phyloP scores from a whole-genome alignment of 2,888 invertebrate species.

The Macropis europaea region DNA sequence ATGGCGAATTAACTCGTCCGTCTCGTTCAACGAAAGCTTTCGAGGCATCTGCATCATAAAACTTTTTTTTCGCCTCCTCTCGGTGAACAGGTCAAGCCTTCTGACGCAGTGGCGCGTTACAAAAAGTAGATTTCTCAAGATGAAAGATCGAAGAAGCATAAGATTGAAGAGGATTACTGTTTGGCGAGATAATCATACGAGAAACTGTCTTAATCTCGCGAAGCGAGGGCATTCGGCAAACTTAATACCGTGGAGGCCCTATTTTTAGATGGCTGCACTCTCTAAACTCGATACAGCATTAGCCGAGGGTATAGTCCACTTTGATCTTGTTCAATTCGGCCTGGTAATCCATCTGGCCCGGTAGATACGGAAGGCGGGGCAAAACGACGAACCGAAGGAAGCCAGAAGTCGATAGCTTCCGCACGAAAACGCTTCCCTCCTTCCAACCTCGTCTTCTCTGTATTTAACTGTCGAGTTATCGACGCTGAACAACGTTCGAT shows the following conservation, averaged over 20 bases:
- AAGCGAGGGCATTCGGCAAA: not conserved
- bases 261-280: conserved; percentile 30
- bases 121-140: too few species aligned
- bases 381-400: conserved; percentile 51
- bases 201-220: conserved; percentile 21
- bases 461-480: conserved; percentile 64
- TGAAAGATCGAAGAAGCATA: not conserved
- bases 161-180: not conserved
- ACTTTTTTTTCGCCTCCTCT: too few species aligned
- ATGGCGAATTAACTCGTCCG: too few species aligned
- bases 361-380: conserved; percentile 52
- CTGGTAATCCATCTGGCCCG: conserved; percentile 52
- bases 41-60: too few species aligned
- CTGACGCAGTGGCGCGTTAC: too few species aligned
- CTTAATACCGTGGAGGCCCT: conserved; percentile 12
- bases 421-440: conserved; percentile 54
- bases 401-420: conserved; percentile 60
- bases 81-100: too few species aligned
- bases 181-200: conserved; percentile 16
- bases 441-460: conserved; percentile 53
- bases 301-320: conserved; percentile 34
- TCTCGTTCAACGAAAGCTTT: too few species aligned
- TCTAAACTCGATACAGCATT: conserved; percentile 34
- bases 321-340: conserved; percentile 55
- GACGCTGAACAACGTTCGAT: conserved; percentile 55